These are phyloP conservation scores for Climacteris rufus DNA, from an alignment of 2,113 vertebrate species.

Conservation along the genomic window DNA sequence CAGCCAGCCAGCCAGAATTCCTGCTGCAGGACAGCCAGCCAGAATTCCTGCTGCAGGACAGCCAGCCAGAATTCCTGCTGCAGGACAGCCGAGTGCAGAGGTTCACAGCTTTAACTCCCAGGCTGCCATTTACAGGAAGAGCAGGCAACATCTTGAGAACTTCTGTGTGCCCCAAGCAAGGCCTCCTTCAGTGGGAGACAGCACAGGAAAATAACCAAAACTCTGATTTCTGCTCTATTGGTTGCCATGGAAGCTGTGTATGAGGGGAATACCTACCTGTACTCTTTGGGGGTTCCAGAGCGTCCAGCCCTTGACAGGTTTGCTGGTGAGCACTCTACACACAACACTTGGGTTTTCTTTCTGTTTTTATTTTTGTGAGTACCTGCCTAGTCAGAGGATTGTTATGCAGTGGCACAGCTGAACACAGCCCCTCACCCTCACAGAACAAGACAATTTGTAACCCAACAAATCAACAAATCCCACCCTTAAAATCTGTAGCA, in stretches of 20 bases:
- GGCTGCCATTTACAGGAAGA: neutral
- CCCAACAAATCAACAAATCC: neutral
- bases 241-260: neutral
- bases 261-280: neutral
- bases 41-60: neutral
- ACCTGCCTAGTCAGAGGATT: neutral
- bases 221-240: neutral
- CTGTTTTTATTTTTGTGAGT: accelerated
- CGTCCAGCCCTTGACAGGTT: neutral
- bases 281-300: neutral
- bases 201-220: neutral
- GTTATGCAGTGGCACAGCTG: neutral
- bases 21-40: neutral
- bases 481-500: neutral
- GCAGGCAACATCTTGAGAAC: neutral
- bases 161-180: accelerated
- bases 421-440: neutral
- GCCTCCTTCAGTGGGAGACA: neutral
- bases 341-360: neutral
- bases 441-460: neutral
- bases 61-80: neutral
- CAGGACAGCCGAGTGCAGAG: neutral
- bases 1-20: neutral
- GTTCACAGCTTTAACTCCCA: neutral
- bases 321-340: neutral